Conservation (phyloP, 2,888 invertebrate genomes). For the Drosophila prostipennis region DNA sequence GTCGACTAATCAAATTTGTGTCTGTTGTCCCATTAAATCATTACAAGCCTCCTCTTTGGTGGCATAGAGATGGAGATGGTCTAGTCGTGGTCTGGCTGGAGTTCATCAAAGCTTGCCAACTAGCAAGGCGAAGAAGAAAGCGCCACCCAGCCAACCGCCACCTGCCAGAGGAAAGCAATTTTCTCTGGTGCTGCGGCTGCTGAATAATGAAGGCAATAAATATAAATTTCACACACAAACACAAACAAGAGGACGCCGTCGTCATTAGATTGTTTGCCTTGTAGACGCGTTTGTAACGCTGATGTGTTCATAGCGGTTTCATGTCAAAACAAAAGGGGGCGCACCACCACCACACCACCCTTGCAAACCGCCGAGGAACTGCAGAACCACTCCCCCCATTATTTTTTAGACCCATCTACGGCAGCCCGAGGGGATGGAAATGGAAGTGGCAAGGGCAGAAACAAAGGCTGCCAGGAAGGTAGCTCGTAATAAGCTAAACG, state of each 20-base stretch:
- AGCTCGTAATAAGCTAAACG: conserved; percentile 78
- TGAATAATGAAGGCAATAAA: conserved; percentile 79
- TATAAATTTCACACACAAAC: conserved; percentile 77
- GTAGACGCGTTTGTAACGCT: conserved; percentile 77
- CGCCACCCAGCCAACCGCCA: conserved; percentile 41
- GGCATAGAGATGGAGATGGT: background rate
- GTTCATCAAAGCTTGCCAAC: conserved; percentile 24
- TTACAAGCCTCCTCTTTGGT: conserved; percentile 42
- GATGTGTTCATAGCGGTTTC: conserved; percentile 83
- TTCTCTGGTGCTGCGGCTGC: conserved; percentile 57
- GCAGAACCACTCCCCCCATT: conserved; percentile 5
- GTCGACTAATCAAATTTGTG: conserved; percentile 52
- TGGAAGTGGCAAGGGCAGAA: conserved; percentile 31
- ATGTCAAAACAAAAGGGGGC: conserved; percentile 83
- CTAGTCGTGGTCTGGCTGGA: conserved; percentile 17
- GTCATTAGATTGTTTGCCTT: conserved; percentile 80
- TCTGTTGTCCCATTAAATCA: conserved; percentile 58
- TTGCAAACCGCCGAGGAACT: conserved; percentile 1
- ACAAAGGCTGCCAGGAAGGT: conserved; percentile 64
- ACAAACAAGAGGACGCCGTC: conserved; percentile 54
- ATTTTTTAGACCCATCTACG: conserved; percentile 2
- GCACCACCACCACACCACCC: conserved; percentile 8
- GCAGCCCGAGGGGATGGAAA: conserved; percentile 37
- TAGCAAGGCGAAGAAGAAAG: background rate
- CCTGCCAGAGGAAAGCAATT: conserved; percentile 48